Conservation (phyloP, 2,113 vertebrate species). For the Morone chrysops region DNA sequence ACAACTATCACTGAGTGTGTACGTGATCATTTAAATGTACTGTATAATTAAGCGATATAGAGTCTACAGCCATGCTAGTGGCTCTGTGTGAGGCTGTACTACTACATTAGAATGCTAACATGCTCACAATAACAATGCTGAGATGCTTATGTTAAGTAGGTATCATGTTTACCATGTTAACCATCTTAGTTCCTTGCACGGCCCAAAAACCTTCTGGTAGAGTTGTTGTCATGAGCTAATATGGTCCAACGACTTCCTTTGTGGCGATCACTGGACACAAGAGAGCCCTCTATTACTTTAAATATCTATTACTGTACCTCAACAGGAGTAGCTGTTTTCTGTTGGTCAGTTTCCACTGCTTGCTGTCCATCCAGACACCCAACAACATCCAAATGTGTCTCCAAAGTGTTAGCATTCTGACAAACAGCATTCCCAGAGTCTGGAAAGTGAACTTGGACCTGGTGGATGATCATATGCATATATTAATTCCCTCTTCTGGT, state of each 20-base stretch:
- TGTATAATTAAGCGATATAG: no score
- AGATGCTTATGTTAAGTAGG: no score
- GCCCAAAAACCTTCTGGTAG: not conserved
- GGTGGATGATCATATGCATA: slow-evolving; percentile 22
- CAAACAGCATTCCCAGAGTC: slow-evolving; percentile 14
- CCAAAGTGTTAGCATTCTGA: slow-evolving; percentile 15
- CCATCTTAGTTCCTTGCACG: not conserved
- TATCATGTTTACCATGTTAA: no score
- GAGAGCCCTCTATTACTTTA: not conserved
- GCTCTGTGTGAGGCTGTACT: no score
- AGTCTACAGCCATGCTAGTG: no score
- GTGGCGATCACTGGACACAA: not conserved
- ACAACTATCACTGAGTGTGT: no score
- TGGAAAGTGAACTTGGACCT: slow-evolving; percentile 32
- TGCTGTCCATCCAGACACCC: not conserved
- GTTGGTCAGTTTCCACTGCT: slow-evolving; percentile 16
- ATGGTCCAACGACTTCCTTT: not conserved
- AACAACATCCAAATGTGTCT: slow-evolving; percentile 28
- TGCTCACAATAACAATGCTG: no score
- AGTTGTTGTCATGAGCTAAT: not conserved
- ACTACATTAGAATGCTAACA: no score
- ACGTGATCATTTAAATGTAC: no score
- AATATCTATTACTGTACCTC: not conserved
- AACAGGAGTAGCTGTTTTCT: not conserved
- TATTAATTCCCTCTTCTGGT: slow-evolving; percentile 24